Evolutionary conservation across 2,888 invertebrate genomes (phyloP), one percentile per base, ranked within the genome.

Genomic region (Stenchaetothrips biformis): DNA sequence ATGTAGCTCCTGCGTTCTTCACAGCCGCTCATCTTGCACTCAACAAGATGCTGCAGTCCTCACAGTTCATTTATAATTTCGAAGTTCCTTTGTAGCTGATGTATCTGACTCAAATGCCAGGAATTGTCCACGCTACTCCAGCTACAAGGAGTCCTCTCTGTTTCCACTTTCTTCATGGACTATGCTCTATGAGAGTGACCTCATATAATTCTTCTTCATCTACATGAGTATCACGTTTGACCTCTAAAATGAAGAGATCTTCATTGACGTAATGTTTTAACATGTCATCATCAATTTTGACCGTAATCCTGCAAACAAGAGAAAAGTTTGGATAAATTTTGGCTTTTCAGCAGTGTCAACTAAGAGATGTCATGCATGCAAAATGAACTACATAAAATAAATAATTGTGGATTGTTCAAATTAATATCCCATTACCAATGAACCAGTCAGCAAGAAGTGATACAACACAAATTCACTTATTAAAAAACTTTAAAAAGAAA

Each of bases 261-360:
- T 99, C 98, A 89, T 99, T 98, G 89, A 97, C 97, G 89, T 99
- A 99, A 88, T 97, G 97, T 84, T 95, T 95, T 86, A 99, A 91
- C 95, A 99, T 98, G 87, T 99, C 98, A 88, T 99, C 98, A 89
- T 99, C 99, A 94, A 99, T 96, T 92, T 97, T 97, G 92, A 98
- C 98, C 89, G 95, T 95, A 92, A 98, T 96, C 92, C 98, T 98
- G 91, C 74, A 90, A 90, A 84, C 85, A 85, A 83, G 85, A 85
- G 84, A 83, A 81, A 81, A 78, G 78, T 80, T 78, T n/a, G 48
- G 80, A 79, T 21, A n/a, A 48, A n/a, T 79, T 81, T 25, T 77
- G 25, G 13, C n/a, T 21, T 77, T 78, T 25, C 49, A 18, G 3
- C 47, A 74, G 25, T 62, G 47, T 37, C n/a, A 27, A 67, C 67